Evolutionary conservation across 2,113 vertebrate species (phyloP).

Genomic region (Neodon shergylaensis): DNA sequence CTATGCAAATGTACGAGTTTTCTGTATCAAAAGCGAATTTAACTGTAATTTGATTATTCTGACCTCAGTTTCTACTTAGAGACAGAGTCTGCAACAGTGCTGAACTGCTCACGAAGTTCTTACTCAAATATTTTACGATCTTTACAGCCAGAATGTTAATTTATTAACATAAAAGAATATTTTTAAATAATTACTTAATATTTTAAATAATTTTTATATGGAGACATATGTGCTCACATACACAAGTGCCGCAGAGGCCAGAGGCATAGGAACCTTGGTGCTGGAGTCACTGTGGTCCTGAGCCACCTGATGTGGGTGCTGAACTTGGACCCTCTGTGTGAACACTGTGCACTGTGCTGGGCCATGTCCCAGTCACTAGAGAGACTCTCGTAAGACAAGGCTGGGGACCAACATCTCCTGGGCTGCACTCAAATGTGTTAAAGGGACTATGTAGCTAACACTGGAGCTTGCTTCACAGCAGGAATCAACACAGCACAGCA

Average conservation of each 20-base stretch:
- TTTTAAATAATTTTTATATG: not conserved
- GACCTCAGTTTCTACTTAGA: slow-evolving; percentile 56
- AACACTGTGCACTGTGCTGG: not conserved
- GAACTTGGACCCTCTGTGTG: not conserved
- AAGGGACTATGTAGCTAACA: not conserved
- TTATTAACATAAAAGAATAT: slow-evolving; percentile 36
- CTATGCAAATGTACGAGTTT: no score
- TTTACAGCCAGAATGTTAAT: not conserved
- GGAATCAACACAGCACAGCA: slow-evolving; percentile 32
- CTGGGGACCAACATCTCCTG: not conserved
- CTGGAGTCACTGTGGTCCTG: no score
- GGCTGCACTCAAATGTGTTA: not conserved
- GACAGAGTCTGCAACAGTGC: slow-evolving; percentile 8
- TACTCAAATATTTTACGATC: slow-evolving; percentile 51
- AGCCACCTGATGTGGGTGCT: not conserved
- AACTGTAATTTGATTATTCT: no score
- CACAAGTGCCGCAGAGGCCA: not conserved
- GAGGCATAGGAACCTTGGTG: not conserved
- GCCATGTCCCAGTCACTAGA: not conserved
- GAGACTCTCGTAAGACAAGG: not conserved
- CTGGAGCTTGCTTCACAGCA: not conserved
- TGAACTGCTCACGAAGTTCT: slow-evolving; percentile 12
- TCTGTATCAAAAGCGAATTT: no score
- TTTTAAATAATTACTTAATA: not conserved
- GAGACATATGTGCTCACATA: not conserved